phyloP scores from a whole-genome alignment of 2,113 vertebrate genomes.

The Rhinolophus sinicus region DNA sequence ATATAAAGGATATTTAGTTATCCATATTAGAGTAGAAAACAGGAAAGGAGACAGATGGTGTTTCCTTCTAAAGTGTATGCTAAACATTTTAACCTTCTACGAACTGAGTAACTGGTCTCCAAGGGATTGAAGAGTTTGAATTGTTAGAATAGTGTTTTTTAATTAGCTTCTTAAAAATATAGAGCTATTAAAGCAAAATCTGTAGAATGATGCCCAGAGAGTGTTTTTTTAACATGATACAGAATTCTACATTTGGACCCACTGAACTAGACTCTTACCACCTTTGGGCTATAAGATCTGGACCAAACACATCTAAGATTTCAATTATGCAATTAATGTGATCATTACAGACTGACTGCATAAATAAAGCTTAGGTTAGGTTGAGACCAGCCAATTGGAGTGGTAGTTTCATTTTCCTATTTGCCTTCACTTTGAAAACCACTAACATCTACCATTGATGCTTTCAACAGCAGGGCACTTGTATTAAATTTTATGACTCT shows the following conservation, averaged over 20 bases:
- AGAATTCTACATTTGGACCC: background rate
- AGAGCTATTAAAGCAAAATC: background rate
- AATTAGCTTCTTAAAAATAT: conserved; percentile 27
- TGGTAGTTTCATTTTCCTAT: conserved; percentile 51
- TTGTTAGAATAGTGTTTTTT: conserved; percentile 32
- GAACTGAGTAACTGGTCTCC: background rate
- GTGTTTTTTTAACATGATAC: conserved; percentile 8
- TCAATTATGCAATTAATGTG: conserved; percentile 34
- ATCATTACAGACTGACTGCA: background rate
- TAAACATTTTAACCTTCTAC: background rate
- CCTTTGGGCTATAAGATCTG: background rate
- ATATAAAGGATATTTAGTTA: background rate
- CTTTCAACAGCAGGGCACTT: conserved; percentile 59
- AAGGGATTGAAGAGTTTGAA: background rate
- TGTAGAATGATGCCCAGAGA: background rate
- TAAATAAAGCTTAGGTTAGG: conserved; percentile 37
- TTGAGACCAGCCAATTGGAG: background rate
- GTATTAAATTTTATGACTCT: conserved; percentile 68
- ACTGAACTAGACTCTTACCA: background rate
- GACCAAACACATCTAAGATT: background rate
- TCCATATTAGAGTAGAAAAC: conserved; percentile 6
- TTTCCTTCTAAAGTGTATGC: background rate
- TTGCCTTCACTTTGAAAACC: conserved; percentile 58
- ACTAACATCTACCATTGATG: conserved; percentile 52
- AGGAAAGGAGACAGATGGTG: background rate